Evolutionary conservation across 2,113 vertebrate genomes (phyloP).

Genomic region (Sorex araneus): DNA sequence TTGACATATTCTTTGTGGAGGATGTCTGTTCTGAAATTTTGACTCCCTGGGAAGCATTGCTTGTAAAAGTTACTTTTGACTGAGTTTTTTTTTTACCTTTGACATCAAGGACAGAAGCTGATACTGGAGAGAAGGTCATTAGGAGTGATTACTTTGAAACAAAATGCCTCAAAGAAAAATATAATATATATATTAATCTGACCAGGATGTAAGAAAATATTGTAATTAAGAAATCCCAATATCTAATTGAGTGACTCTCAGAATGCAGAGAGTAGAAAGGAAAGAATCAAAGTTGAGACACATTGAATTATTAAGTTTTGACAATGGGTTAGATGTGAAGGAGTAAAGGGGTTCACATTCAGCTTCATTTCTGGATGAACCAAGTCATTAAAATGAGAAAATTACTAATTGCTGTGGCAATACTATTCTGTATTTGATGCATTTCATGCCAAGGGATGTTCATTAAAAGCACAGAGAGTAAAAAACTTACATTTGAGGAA

Average conservation of each 20-base stretch:
- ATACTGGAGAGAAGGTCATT: not conserved
- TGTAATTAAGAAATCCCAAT: not conserved
- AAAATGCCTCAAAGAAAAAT: constrained; percentile 9
- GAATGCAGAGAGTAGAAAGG: not conserved
- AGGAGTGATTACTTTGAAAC: not conserved
- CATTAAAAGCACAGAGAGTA: not conserved
- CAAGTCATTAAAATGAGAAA: not conserved
- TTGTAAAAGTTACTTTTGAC: constrained; percentile 7
- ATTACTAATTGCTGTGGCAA: not conserved
- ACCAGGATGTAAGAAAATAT: not conserved
- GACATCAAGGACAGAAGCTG: not conserved
- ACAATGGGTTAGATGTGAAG: not conserved
- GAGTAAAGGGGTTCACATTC: not conserved
- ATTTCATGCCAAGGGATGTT: not conserved
- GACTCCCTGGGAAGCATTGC: not conserved
- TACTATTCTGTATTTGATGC: not conserved
- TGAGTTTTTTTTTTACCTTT: constrained; percentile 22
- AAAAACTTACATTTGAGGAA: not conserved
- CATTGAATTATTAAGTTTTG: not conserved
- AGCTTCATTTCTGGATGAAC: not conserved
- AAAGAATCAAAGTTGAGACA: not conserved
- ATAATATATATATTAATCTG: not conserved
- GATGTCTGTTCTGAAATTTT: not conserved
- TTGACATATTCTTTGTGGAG: not conserved
- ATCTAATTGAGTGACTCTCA: not conserved